A percentile compares a stretch with the other conserved stretches of the same genome.
Evolutionary conservation across 2,888 invertebrate genomes (phyloP).

Genomic region (Caenorhabditis sinica): DNA sequence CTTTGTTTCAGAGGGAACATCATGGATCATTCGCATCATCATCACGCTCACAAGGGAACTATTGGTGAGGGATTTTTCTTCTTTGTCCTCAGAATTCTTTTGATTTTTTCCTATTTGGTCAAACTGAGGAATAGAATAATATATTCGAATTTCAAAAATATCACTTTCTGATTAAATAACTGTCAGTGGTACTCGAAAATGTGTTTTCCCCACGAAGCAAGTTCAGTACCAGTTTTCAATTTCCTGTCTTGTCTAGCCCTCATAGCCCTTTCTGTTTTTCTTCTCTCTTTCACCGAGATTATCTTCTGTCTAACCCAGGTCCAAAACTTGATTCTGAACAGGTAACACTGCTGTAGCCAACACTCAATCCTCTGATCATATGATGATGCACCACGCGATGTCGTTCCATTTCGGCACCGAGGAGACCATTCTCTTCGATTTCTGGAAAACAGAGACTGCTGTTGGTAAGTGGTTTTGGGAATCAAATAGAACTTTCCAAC

Average conservation of each 20-base stretch:
- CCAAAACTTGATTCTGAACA: conserved; percentile 19
- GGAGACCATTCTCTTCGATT: conserved; percentile 80
- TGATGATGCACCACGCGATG: conserved; percentile 75
- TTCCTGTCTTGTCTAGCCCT: neutral
- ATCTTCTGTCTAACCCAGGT: neutral
- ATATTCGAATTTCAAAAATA: neutral
- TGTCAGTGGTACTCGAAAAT: neutral
- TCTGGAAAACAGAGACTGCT: conserved; percentile 77
- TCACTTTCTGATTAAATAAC: neutral
- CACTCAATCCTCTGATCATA: conserved; percentile 23
- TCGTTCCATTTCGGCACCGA: conserved; percentile 73
- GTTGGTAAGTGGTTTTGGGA: conserved; percentile 64
- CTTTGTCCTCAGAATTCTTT: too few relatives aligned
- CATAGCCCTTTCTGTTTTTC: conserved; percentile 12
- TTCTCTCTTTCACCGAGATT: neutral
- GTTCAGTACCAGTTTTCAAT: neutral
- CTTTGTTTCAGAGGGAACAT: conserved; percentile 10
- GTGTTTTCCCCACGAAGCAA: neutral
- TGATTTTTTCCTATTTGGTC: neutral
- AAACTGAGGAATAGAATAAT: neutral
- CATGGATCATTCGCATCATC: conserved; percentile 56
- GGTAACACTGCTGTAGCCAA: conserved; percentile 59
- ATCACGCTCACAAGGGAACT: conserved; percentile 53
- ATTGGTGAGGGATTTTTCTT: conserved; percentile 35
- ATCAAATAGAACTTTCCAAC: too few relatives aligned